Conservation (phyloP, 1,140 invertebrate species). For the Teleogryllus occipitalis region DNA sequence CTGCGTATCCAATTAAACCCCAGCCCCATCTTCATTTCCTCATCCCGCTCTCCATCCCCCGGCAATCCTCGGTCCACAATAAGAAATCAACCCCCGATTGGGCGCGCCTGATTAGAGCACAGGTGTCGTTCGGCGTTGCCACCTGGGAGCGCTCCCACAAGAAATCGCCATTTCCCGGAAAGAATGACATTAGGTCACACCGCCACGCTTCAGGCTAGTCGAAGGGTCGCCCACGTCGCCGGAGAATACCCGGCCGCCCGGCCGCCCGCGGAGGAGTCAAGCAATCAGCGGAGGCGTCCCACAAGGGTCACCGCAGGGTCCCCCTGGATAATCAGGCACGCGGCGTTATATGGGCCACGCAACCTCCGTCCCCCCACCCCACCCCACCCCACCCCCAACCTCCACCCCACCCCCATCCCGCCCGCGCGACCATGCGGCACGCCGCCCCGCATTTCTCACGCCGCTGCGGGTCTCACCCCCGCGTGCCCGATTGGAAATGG, state of each 20-base stretch:
- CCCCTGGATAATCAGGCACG: neutral
- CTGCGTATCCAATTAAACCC: too few species aligned
- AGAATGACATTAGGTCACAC: slow-evolving; percentile 4
- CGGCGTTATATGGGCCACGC: neutral
- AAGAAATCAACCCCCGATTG: neutral
- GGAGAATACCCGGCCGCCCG: neutral
- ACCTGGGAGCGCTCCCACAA: neutral
- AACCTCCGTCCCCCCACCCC: neutral
- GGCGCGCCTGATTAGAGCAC: neutral
- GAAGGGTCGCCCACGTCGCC: neutral
- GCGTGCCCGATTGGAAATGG: too few species aligned
- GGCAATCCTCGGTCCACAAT: neutral
- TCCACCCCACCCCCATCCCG: too few species aligned
- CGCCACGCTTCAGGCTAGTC: neutral
- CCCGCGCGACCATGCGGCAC: too few species aligned
- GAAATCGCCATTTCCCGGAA: neutral
- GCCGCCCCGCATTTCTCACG: too few species aligned
- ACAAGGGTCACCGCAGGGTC: neutral
- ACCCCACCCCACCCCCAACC: too few species aligned
- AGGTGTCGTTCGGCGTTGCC: neutral
- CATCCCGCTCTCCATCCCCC: too few species aligned
- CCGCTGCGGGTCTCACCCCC: too few species aligned
- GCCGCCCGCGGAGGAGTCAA: neutral
- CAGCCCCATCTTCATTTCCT: too few species aligned
- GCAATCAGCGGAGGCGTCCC: too few species aligned